Conservation (phyloP, 1,140 invertebrate genomes). For the Carcinoscorpius rotundicauda region DNA sequence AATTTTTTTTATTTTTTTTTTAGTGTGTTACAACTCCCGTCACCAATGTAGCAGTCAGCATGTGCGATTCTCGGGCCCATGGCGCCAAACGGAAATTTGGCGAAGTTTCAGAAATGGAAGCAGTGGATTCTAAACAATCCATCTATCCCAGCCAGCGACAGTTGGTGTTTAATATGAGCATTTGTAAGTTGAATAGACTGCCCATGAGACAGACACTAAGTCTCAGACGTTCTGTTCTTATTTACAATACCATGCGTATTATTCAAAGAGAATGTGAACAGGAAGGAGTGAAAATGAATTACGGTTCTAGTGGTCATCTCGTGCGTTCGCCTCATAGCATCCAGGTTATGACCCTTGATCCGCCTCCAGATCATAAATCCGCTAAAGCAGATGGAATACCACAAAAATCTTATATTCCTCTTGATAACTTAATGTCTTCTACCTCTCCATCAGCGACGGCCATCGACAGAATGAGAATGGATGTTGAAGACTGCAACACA, state of each 20-base stretch:
- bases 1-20: not conserved
- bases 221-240: constrained; percentile 79
- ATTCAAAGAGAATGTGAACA: constrained; percentile 82
- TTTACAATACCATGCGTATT: constrained; percentile 81
- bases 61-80: constrained; percentile 8
- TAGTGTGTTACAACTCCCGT: constrained; percentile 8
- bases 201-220: constrained; percentile 78
- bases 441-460: constrained; percentile 6
- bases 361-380: constrained; percentile 1
- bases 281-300: constrained; percentile 41
- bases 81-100: constrained; percentile 17
- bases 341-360: constrained; percentile 1
- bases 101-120: constrained; percentile 14
- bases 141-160: constrained; percentile 72
- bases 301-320: not conserved
- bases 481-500: not conserved
- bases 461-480: constrained; percentile 8
- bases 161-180: constrained; percentile 80
- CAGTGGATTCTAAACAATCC: constrained; percentile 1
- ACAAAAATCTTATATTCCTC: not conserved
- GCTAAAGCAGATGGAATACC: not conserved
- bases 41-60: constrained; percentile 20
- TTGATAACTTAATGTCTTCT: not conserved
- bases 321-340: not conserved
- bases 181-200: constrained; percentile 79